These are phyloP conservation scores for Julus scandinavius DNA, from an alignment of 2,888 invertebrate genomes.

Conservation along the genomic window DNA sequence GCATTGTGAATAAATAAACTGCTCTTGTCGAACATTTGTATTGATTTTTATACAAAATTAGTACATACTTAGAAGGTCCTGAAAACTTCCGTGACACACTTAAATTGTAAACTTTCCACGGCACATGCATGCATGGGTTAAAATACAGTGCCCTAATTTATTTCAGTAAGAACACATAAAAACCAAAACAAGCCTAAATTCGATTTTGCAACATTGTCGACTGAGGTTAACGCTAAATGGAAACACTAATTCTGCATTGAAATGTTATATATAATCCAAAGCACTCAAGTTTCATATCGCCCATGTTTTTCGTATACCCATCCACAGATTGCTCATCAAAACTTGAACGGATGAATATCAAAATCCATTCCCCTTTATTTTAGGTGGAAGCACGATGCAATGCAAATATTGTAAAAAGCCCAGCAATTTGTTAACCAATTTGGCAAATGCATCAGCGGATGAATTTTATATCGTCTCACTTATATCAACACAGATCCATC, in stretches of 20 bases:
- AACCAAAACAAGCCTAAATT: too few relatives aligned
- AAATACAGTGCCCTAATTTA: too few relatives aligned
- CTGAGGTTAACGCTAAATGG: neutral
- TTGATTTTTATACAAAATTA: too few relatives aligned
- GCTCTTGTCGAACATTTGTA: too few relatives aligned
- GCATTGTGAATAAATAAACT: too few relatives aligned
- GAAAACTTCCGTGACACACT: too few relatives aligned
- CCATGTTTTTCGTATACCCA: too few relatives aligned
- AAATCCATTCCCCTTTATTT: neutral
- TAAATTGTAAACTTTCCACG: too few relatives aligned
- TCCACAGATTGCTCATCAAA: neutral
- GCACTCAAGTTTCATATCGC: neutral
- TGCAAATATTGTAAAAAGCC: neutral
- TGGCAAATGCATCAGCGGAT: conserved; percentile 3
- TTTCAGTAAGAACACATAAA: too few relatives aligned
- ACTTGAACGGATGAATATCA: neutral
- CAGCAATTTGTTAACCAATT: neutral
- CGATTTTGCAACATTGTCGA: too few relatives aligned
- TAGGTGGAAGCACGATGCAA: neutral
- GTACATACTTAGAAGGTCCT: too few relatives aligned
- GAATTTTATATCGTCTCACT: conserved; percentile 3
- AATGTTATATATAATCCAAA: neutral
- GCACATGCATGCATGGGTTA: too few relatives aligned
- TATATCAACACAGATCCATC: neutral
- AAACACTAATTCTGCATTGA: neutral